Evolutionary conservation across 1,140 invertebrate genomes (phyloP), one percentile per base, ranked within the genome.

Genomic region (Trichoplusia ni): DNA sequence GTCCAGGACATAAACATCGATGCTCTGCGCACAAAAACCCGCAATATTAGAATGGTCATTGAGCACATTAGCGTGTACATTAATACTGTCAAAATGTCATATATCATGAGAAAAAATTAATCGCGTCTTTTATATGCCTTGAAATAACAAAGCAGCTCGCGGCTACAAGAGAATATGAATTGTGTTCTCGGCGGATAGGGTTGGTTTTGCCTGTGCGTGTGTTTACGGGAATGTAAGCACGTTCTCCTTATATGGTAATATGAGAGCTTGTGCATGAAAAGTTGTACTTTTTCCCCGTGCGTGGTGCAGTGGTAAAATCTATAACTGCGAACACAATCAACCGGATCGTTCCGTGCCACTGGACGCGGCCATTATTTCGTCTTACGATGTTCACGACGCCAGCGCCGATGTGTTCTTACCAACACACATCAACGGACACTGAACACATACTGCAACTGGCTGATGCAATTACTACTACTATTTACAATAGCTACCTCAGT

Each of bases 301-400:
- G n/a, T 46, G 27, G 33, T 78, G 82, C 75, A 77, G 75, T 80
- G 73, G 75, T 67, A 77, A 80, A 77, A 81, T 81, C 74, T 79
- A 78, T 75, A 76, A 73, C 62, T 69, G 65, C 75, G 70, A 67
- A 70, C 73, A 81, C 82, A 80, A 86, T 86, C 66, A 82, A 82
- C 70, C 84, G 82, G 3, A 69, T 71, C 82, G 85, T 83, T 81
- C 65, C 85, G 77, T 66, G 54, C 80, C 74, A 82, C 65, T 74
- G 67, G 74, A 6, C 72, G 69, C 79, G 61, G 73, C 79, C 79
- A 86, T 85, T 78, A 73, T 70, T 79, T 73, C 64, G 67, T 71
- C 73, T 77, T 70, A 56, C 46, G 35, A 51, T 59, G 66, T 53
- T 54, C 7, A 25, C 56, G 64, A 58, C 7, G 16, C n/a, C n/a